Evolutionary conservation across 1,140 invertebrate species (phyloP), one percentile per base, ranked within the genome.

Genomic region (Scaptomyza pallida): DNA sequence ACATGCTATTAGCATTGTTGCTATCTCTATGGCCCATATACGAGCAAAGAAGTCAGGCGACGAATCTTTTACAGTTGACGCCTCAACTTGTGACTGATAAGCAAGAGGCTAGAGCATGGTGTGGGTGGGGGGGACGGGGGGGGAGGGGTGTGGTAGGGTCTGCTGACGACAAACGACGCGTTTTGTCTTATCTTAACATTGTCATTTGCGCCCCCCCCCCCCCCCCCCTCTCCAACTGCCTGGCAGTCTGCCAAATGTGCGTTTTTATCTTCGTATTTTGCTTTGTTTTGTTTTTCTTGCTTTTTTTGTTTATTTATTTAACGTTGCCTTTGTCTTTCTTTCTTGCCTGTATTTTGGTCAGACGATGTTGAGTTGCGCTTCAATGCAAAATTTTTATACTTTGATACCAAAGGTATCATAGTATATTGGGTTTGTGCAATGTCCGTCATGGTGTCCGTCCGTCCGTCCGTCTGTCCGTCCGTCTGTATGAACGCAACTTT

Each of bases 371-470:
- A 45, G 56, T 33, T 48, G 48, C 60, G 35, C 76, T 64, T 79
- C 71, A 78, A 80, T 80, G 78, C 78, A 82, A 81, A 81, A 74
- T 78, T 79, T 52, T n/a, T n/a, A n/a, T n/a, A n/a, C n/a, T n/a
- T n/a, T n/a, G n/a, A n/a, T n/a, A n/a, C n/a, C n/a, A n/a, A n/a
- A n/a, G n/a, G n/a, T n/a, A n/a, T n/a, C n/a, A n/a, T n/a, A n/a
- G n/a, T n/a, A n/a, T n/a, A n/a, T n/a, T n/a, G n/a, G n/a, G n/a
- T n/a, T n/a, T n/a, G n/a, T n/a, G n/a, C n/a, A n/a, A n/a, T n/a
- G n/a, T n/a, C n/a, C n/a, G n/a, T n/a, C n/a, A n/a, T n/a, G n/a
- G n/a, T n/a, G n/a, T n/a, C n/a, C n/a, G n/a, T n/a, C n/a, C n/a
- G n/a, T n/a, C n/a, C n/a, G n/a, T n/a, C n/a, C n/a, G n/a, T n/a